Evolutionary conservation across 1,140 invertebrate species (phyloP).

Genomic region (Metaphire vulgaris): DNA sequence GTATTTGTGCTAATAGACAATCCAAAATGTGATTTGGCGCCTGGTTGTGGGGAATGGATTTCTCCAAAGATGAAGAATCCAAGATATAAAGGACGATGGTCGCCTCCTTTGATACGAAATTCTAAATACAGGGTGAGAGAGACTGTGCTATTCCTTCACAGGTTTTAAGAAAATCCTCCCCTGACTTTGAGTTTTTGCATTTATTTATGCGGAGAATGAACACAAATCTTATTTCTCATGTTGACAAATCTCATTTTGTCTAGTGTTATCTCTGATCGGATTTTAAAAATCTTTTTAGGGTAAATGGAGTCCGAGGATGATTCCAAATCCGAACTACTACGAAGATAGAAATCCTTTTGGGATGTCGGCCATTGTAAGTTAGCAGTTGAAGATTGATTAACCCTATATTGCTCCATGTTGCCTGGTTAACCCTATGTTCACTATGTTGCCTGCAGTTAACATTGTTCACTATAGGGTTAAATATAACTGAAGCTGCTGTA

Average conservation of each 20-base stretch:
- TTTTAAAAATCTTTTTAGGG: constrained; percentile 43
- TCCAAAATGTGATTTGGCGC: constrained; percentile 71
- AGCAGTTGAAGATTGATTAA: too few relatives aligned
- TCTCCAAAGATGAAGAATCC: constrained; percentile 82
- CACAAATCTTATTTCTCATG: too few relatives aligned
- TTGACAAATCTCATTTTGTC: not conserved
- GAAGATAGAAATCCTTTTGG: constrained; percentile 82
- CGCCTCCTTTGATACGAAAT: constrained; percentile 81
- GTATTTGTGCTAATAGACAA: constrained; percentile 61
- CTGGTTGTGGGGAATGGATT: constrained; percentile 87
- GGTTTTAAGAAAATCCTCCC: too few relatives aligned
- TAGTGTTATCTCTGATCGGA: not conserved
- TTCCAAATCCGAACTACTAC: constrained; percentile 89
- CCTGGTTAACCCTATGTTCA: too few relatives aligned
- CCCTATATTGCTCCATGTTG: too few relatives aligned
- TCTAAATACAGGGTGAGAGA: constrained; percentile 69
- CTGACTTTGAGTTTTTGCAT: too few relatives aligned
- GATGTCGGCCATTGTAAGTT: constrained; percentile 85
- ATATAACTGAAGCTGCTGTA: too few relatives aligned
- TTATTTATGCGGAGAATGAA: too few relatives aligned
- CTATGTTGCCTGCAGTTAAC: too few relatives aligned
- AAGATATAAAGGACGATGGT: constrained; percentile 71
- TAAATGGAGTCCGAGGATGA: constrained; percentile 77
- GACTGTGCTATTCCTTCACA: too few relatives aligned
- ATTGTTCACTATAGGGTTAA: too few relatives aligned